Conservation (phyloP, 2,113 vertebrate genomes). For the Chiloscyllium plagiosum region DNA sequence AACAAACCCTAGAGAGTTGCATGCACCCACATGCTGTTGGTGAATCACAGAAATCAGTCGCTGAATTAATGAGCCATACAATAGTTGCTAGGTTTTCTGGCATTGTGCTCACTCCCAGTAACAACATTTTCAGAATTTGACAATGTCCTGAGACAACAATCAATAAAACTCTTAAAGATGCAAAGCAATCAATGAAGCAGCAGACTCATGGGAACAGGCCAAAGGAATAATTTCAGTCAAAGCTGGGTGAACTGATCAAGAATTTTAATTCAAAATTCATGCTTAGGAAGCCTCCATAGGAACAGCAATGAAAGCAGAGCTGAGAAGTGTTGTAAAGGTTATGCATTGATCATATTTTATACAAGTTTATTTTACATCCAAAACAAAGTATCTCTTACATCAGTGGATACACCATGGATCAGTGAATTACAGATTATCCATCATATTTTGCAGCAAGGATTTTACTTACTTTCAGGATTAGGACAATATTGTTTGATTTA, state of each 20-base stretch:
- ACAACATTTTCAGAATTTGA: background rate
- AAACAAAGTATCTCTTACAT: background rate
- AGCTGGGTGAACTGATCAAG: background rate
- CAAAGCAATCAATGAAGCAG: background rate
- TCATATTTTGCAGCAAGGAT: background rate
- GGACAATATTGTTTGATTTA: background rate
- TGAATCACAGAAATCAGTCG: slow-evolving; percentile 7
- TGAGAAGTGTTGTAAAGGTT: background rate
- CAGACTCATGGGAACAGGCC: background rate
- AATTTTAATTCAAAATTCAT: background rate
- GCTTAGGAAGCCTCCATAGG: background rate
- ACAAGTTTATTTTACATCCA: background rate
- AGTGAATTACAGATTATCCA: background rate
- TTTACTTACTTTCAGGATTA: background rate
- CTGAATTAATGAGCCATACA: background rate
- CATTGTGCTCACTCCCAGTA: background rate
- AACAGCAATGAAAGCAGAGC: background rate
- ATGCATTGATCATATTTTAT: background rate
- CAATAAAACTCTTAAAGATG: background rate
- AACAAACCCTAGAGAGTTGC: background rate
- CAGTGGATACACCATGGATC: background rate
- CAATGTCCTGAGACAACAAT: background rate
- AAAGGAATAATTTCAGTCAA: background rate
- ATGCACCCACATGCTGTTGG: background rate
- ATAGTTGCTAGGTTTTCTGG: background rate